These are phyloP conservation scores for Pachypsylla venusta DNA, from an alignment of 1,140 invertebrate species.

Conservation along the genomic window DNA sequence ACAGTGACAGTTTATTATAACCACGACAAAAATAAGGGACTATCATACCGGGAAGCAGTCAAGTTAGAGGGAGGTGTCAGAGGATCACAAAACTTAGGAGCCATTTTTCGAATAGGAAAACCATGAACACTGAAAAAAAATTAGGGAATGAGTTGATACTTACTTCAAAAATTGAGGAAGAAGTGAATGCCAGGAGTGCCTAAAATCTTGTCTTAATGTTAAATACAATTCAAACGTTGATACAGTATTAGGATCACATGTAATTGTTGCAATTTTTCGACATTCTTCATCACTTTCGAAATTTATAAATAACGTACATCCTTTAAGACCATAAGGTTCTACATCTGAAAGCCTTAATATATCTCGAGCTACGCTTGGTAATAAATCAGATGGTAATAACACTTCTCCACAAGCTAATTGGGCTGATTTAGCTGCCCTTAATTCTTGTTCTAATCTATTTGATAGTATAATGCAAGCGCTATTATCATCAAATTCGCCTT, in stretches of 20 bases:
- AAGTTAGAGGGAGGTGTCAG: background rate
- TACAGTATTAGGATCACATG: constrained; percentile 64
- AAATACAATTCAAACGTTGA: constrained; percentile 73
- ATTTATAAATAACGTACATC: constrained; percentile 57
- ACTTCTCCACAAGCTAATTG: constrained; percentile 65
- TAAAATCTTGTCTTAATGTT: constrained; percentile 60
- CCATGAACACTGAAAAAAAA: background rate
- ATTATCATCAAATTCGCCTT: constrained; percentile 19
- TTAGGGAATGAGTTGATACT: constrained; percentile 31
- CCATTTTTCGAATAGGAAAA: background rate
- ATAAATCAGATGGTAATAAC: constrained; percentile 57
- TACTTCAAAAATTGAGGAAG: constrained; percentile 73
- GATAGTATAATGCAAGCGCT: constrained; percentile 37
- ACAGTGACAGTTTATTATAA: no score
- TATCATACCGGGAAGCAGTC: background rate
- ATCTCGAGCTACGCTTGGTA: constrained; percentile 54
- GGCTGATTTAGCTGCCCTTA: constrained; percentile 57
- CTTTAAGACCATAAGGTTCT: constrained; percentile 68
- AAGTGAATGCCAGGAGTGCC: constrained; percentile 60
- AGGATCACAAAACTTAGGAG: background rate
- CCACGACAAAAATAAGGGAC: no score
- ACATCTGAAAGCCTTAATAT: constrained; percentile 61
- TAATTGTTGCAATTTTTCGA: constrained; percentile 46
- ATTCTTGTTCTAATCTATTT: constrained; percentile 51
- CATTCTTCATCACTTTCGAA: constrained; percentile 48